Conservation (phyloP, 2,888 invertebrate species). For the Vanessa cardui region DNA sequence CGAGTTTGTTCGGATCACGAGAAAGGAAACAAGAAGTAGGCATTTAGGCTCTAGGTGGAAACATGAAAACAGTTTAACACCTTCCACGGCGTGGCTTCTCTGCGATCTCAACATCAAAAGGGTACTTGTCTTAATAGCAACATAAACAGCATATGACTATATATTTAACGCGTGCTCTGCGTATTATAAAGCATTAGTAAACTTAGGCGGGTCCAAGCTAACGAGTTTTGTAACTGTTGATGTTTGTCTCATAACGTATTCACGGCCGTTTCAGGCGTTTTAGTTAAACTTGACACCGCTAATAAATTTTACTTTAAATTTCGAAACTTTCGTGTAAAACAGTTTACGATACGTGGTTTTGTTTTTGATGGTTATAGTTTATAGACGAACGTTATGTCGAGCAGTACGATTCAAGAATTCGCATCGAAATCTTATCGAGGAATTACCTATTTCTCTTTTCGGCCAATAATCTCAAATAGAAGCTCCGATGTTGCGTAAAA, state of each 20-base stretch:
- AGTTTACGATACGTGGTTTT: background rate
- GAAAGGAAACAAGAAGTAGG: no score
- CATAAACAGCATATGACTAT: background rate
- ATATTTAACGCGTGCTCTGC: constrained; percentile 11
- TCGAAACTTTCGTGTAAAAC: background rate
- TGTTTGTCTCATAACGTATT: constrained; percentile 37
- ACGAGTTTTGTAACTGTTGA: constrained; percentile 34
- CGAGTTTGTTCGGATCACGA: no score
- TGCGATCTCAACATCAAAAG: no score
- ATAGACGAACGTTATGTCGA: no score
- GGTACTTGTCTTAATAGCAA: background rate
- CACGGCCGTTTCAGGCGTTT: constrained; percentile 27
- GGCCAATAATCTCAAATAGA: no score
- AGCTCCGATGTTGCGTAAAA: no score
- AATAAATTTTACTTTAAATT: background rate
- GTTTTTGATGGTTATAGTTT: background rate
- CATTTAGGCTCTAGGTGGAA: no score
- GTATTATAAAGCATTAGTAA: constrained; percentile 4
- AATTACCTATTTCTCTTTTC: no score
- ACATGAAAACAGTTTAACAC: no score
- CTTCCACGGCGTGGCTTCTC: no score
- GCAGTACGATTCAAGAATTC: no score
- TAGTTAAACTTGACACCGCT: constrained; percentile 17
- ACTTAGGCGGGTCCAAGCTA: constrained; percentile 13
- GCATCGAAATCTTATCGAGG: no score